These are phyloP conservation scores for Mustelus asterias DNA, from an alignment of 2,113 vertebrate genomes.

Conservation along the genomic window DNA sequence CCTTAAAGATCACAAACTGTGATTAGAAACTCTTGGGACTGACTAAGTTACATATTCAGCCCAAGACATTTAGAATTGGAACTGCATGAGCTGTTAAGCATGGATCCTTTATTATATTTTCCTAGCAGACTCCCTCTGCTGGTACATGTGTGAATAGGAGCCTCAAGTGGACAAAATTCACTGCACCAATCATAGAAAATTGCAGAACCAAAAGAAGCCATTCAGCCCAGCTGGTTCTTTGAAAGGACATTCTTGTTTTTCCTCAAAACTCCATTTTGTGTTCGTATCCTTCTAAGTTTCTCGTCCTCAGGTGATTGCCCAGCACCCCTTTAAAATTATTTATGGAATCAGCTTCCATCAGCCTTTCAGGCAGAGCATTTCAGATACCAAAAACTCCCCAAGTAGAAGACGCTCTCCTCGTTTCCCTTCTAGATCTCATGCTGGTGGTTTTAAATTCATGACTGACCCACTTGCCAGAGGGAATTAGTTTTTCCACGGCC, in stretches of 20 bases:
- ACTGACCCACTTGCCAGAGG: background rate
- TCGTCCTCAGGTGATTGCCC: background rate
- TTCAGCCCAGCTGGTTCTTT: background rate
- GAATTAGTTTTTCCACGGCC: background rate
- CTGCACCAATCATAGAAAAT: background rate
- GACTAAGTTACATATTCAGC: background rate
- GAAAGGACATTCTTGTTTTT: background rate
- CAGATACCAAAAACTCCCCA: background rate
- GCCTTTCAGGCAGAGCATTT: background rate
- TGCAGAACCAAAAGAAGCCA: background rate
- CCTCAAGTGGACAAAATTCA: background rate
- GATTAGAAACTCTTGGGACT: background rate
- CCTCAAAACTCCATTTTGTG: background rate
- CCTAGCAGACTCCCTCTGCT: background rate
- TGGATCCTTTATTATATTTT: background rate
- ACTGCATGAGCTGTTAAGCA: background rate
- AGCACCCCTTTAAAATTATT: background rate
- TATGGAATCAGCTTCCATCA: background rate
- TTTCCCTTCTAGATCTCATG: background rate
- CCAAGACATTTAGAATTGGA: background rate
- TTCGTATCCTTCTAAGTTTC: background rate
- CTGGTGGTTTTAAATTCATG: background rate
- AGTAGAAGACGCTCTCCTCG: background rate
- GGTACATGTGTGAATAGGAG: background rate
- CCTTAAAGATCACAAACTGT: background rate